Conservation (phyloP, 2,888 invertebrate genomes). For the Aleiodes leptofemur region DNA sequence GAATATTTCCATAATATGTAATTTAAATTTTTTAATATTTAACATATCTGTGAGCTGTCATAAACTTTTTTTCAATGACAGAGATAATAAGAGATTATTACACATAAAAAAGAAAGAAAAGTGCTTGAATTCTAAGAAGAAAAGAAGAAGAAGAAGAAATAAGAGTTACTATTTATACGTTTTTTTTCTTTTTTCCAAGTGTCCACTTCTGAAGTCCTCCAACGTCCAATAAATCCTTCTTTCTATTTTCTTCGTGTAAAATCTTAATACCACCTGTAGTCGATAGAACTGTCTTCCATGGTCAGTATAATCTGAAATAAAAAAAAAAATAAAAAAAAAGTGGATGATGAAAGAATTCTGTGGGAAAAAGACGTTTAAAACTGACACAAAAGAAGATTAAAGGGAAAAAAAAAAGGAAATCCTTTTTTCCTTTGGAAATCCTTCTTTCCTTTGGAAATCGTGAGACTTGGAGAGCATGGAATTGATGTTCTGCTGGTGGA, state of each 20-base stretch:
- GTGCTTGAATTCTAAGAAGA: background rate
- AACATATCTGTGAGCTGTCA: conserved; percentile 6
- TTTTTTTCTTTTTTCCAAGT: conserved; percentile 16
- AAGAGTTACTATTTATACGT: conserved; percentile 9
- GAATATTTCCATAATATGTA: background rate
- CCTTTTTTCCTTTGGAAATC: too few relatives aligned
- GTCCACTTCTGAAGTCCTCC: conserved; percentile 5
- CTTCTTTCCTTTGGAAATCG: too few relatives aligned
- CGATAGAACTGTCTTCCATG: conserved; percentile 26
- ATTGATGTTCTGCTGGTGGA: too few relatives aligned
- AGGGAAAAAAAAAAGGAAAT: background rate
- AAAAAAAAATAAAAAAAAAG: background rate
- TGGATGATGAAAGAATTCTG: background rate
- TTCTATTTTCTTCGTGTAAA: background rate
- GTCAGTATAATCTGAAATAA: background rate
- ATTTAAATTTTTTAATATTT: conserved; percentile 2
- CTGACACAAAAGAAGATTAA: background rate
- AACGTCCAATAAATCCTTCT: conserved; percentile 9
- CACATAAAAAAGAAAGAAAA: background rate
- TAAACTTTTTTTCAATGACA: background rate
- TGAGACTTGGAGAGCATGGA: too few relatives aligned
- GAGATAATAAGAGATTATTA: conserved; percentile 1
- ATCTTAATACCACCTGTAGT: conserved; percentile 2
- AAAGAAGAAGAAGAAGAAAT: background rate
- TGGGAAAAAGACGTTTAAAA: too few relatives aligned